phyloP scores from a whole-genome alignment of 1,140 invertebrate species.

The Leptinotarsa undecemlineata region DNA sequence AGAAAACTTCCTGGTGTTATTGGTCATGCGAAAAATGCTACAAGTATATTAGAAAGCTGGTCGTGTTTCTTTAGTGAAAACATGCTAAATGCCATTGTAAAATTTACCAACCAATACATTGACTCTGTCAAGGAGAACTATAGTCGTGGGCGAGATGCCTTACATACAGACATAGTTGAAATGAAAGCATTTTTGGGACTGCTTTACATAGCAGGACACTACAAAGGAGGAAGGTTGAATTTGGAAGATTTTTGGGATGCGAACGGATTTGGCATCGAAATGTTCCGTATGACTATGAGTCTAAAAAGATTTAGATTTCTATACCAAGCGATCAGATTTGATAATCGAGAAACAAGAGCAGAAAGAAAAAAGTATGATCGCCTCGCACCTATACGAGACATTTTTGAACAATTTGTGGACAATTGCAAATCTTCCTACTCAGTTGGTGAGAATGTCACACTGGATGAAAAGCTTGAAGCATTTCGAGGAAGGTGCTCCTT shows the following conservation, averaged over 20 bases:
- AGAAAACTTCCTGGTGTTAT: no score
- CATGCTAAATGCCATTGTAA: neutral
- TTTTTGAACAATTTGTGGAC: neutral
- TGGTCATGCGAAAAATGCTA: no score
- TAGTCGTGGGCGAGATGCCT: neutral
- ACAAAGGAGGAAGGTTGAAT: neutral
- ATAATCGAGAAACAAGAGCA: neutral
- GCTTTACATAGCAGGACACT: neutral
- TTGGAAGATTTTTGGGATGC: neutral
- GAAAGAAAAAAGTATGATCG: neutral
- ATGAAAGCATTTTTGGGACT: neutral
- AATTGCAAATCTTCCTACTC: neutral
- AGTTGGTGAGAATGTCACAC: neutral
- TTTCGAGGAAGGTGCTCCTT: constrained; percentile 11
- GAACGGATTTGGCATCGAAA: neutral
- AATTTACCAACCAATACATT: neutral
- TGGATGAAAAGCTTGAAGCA: neutral
- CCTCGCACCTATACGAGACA: neutral
- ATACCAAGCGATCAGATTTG: constrained; percentile 8
- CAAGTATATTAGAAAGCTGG: no score
- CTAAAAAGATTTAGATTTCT: constrained; percentile 1
- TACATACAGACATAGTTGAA: neutral
- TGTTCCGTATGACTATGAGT: neutral
- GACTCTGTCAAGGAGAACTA: neutral
- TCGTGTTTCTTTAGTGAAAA: neutral